A percentile compares a stretch with the other conserved stretches of the same genome.
These are phyloP conservation scores for Phoxinus phoxinus DNA, from an alignment of 2,113 vertebrate species.

Conservation along the genomic window DNA sequence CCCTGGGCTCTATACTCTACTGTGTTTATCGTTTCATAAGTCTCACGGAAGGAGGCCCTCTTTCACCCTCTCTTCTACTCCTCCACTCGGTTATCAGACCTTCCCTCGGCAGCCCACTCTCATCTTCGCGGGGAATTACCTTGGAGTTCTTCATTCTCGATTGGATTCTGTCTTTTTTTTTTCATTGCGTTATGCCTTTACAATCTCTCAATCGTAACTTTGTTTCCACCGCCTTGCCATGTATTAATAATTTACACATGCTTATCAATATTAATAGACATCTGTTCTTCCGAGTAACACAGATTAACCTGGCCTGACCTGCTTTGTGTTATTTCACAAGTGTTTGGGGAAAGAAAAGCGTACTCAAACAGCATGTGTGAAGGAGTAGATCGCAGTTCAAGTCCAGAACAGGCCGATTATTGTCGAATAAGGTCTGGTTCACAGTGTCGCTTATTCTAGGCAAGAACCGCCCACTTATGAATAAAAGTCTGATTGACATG, in stretches of 20 bases:
- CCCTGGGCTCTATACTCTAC: slow-evolving; percentile 56
- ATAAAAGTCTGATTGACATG: background rate
- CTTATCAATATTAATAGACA: slow-evolving; percentile 33
- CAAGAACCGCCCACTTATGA: background rate
- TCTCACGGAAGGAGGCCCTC: slow-evolving; percentile 49
- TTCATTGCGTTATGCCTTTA: background rate
- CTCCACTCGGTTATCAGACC: slow-evolving; percentile 29
- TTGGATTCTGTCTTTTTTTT: slow-evolving; percentile 4
- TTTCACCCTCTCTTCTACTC: slow-evolving; percentile 12
- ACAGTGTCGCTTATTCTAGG: background rate
- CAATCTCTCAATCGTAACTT: background rate
- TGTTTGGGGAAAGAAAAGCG: slow-evolving; percentile 13
- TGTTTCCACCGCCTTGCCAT: background rate
- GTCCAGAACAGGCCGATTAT: background rate
- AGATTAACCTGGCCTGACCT: slow-evolving; percentile 25
- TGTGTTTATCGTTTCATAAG: slow-evolving; percentile 69
- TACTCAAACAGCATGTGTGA: too few species aligned
- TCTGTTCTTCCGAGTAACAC: slow-evolving; percentile 10
- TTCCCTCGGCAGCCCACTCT: slow-evolving; percentile 23
- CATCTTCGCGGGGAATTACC: slow-evolving; percentile 21
- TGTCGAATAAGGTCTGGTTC: background rate
- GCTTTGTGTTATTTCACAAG: slow-evolving; percentile 33
- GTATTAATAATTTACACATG: slow-evolving; percentile 13
- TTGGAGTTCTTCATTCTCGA: slow-evolving; percentile 12
- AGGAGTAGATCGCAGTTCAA: background rate